Conservation (phyloP, 37 sponge, comb jelly and placozoan species). For the Theonella swinhoei region DNA sequence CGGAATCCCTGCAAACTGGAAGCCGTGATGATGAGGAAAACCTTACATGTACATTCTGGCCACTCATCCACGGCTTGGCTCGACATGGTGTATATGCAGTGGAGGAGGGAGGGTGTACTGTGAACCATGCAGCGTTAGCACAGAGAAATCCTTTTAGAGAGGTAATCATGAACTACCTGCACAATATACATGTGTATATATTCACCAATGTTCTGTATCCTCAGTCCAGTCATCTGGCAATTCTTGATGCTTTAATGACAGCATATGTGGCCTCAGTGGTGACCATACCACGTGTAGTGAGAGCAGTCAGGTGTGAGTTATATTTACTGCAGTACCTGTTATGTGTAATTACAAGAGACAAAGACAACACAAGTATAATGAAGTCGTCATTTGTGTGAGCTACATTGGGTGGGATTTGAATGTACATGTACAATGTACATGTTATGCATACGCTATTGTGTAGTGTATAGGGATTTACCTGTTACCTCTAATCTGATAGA, state of each 20-base stretch:
- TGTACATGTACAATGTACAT: too few relatives aligned
- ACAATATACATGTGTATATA: neutral
- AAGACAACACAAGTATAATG: too few relatives aligned
- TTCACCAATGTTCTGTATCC: neutral
- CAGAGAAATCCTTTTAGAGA: constrained; percentile 63
- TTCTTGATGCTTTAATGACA: constrained; percentile 79
- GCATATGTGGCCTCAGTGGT: constrained; percentile 43
- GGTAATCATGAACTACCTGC: constrained; percentile 12
- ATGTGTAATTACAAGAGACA: too few relatives aligned
- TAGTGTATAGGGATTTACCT: too few relatives aligned
- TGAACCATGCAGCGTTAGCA: constrained; percentile 51
- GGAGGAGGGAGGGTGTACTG: constrained; percentile 49
- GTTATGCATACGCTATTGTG: too few relatives aligned
- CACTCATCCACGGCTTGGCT: constrained; percentile 49
- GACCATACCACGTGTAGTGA: constrained; percentile 56
- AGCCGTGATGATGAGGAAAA: neutral
- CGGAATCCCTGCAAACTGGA: neutral
- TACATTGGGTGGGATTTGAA: too few relatives aligned
- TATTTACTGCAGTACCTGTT: too few relatives aligned
- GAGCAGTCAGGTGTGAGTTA: constrained; percentile 53
- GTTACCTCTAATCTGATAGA: too few relatives aligned
- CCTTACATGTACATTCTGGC: constrained; percentile 11
- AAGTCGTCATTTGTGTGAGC: too few relatives aligned
- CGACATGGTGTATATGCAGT: constrained; percentile 60
- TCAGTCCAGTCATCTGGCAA: constrained; percentile 67